Conservation (phyloP, 2,888 invertebrate species). For the Eupithecia insigniata region DNA sequence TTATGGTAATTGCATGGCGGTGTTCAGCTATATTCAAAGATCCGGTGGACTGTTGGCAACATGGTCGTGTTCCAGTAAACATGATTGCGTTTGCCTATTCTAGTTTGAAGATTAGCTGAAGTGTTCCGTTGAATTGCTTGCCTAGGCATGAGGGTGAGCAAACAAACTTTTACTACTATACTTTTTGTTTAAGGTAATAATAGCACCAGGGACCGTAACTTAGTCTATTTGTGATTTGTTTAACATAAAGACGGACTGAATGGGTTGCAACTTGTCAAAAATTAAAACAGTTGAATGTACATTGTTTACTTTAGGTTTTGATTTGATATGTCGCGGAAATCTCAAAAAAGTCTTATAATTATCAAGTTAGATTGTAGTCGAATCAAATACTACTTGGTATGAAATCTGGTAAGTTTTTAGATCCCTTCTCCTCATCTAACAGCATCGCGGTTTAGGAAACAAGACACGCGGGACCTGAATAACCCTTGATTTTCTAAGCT, state of each 20-base stretch:
- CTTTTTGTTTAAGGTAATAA: background rate
- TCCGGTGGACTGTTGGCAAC: constrained; percentile 10
- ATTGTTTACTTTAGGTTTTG: background rate
- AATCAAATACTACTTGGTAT: background rate
- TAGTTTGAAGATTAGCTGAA: constrained; percentile 1
- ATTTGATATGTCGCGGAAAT: background rate
- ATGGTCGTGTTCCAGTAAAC: constrained; percentile 1
- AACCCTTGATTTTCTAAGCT: constrained; percentile 41
- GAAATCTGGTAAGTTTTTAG: background rate
- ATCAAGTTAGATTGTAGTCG: background rate
- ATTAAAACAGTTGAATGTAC: background rate
- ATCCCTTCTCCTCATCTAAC: background rate
- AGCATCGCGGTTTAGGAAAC: constrained; percentile 33
- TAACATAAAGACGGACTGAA: background rate
- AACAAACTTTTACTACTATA: background rate
- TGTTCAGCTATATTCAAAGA: constrained; percentile 26
- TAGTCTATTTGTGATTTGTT: background rate
- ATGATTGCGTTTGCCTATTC: constrained; percentile 10
- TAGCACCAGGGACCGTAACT: background rate
- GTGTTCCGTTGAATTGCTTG: constrained; percentile 2
- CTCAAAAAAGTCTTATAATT: background rate
- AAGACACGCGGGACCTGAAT: constrained; percentile 43
- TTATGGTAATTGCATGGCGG: constrained; percentile 43
- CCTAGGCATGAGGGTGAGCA: background rate
- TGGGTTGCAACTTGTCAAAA: background rate